Percentiles rank a stretch among this genome's conserved stretches.
These are phyloP conservation scores for Montipora capitata DNA, from an alignment of 92 coral and sea anemone genomes.

Conservation along the genomic window DNA sequence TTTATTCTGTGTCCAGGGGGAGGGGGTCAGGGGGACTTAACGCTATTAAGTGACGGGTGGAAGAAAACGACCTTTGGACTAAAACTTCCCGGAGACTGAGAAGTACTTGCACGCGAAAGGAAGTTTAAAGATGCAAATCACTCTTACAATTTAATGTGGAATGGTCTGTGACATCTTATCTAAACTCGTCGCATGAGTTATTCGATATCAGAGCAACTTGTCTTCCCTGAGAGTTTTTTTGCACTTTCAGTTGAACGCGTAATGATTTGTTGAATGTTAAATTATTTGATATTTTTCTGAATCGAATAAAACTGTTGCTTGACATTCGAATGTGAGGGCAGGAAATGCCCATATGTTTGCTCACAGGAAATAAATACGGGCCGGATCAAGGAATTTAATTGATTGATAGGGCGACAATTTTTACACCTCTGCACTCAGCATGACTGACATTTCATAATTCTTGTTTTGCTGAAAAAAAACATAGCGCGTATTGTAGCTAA, in stretches of 20 bases:
- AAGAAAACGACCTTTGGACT: background rate
- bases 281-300: background rate
- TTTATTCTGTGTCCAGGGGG: background rate
- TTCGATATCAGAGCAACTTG: background rate
- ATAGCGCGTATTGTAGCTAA: background rate
- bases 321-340: background rate
- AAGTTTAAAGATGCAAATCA: conserved; percentile 8
- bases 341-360: background rate
- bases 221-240: background rate
- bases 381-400: background rate
- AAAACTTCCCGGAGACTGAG: background rate
- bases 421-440: background rate
- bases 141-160: background rate
- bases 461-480: background rate
- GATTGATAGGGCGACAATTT: background rate
- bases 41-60: background rate
- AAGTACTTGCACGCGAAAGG: background rate
- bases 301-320: background rate
- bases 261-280: background rate
- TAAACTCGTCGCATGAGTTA: background rate
- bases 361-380: background rate
- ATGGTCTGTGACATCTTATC: background rate
- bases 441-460: background rate
- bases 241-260: background rate
- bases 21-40: background rate